These are phyloP conservation scores for Prenolepis imparis DNA, from an alignment of 2,888 invertebrate genomes.

Conservation along the genomic window DNA sequence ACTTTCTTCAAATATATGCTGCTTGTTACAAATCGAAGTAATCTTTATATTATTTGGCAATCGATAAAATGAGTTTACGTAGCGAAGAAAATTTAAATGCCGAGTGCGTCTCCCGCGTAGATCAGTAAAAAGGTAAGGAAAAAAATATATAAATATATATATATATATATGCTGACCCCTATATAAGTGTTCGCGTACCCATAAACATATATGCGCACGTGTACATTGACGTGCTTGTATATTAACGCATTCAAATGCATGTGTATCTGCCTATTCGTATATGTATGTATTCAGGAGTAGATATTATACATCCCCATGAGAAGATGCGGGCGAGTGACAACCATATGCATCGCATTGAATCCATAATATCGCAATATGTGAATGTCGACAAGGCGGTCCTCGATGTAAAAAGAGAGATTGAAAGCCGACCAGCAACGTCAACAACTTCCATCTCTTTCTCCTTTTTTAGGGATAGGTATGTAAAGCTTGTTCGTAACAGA, in stretches of 20 bases:
- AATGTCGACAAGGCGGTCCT: conserved; percentile 77
- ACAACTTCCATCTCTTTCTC: conserved; percentile 25
- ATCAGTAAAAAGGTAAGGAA: conserved; percentile 19
- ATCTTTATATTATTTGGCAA: conserved; percentile 63
- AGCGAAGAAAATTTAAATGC: conserved; percentile 66
- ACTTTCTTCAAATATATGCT: background rate
- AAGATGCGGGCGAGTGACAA: conserved; percentile 84
- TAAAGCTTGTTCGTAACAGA: conserved; percentile 30
- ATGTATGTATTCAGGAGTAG: conserved; percentile 67
- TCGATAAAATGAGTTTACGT: conserved; percentile 67
- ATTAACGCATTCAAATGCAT: conserved; percentile 75
- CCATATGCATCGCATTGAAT: conserved; percentile 82
- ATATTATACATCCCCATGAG: conserved; percentile 80
- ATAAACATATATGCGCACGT: conserved; percentile 49
- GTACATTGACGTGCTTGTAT: conserved; percentile 61
- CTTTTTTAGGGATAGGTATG: conserved; percentile 19
- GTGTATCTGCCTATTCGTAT: conserved; percentile 62
- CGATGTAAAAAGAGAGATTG: conserved; percentile 37
- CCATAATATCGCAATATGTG: conserved; percentile 82
- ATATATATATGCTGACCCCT: conserved; percentile 44
- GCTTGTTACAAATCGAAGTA: background rate
- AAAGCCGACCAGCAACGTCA: conserved; percentile 50
- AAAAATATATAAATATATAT: background rate
- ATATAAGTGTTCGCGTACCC: conserved; percentile 51
- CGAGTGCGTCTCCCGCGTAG: conserved; percentile 49